Evolutionary conservation across 2,113 vertebrate genomes (phyloP).

Genomic region (Xenus cinereus): DNA sequence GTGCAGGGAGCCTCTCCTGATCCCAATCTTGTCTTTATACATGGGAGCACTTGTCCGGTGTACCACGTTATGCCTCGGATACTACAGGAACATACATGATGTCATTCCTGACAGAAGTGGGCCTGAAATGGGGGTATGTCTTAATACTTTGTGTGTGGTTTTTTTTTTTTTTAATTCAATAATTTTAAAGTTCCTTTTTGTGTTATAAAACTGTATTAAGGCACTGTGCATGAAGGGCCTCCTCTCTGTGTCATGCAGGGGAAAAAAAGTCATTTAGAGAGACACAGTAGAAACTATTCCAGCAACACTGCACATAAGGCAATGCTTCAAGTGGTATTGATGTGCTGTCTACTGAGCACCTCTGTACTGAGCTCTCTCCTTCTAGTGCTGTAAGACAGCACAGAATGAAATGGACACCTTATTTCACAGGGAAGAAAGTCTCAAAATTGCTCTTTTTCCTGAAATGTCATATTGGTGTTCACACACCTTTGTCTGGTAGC

Average conservation of each 20-base stretch:
- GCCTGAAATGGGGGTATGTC: constrained; percentile 88
- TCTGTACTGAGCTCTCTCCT: not conserved
- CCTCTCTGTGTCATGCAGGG: not conserved
- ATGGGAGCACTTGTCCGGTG: constrained; percentile 95
- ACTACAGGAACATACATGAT: constrained; percentile 94
- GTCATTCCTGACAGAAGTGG: constrained; percentile 90
- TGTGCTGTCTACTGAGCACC: not conserved
- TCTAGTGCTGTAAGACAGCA: not conserved
- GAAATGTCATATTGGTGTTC: not conserved
- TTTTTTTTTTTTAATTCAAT: not conserved
- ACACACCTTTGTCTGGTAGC: not conserved
- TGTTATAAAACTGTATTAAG: not conserved
- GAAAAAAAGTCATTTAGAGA: not conserved
- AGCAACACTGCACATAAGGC: not conserved
- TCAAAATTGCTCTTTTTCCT: not conserved
- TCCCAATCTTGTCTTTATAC: constrained; percentile 96
- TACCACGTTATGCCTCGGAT: constrained; percentile 89
- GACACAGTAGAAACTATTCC: not conserved
- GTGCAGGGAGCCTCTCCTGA: constrained; percentile 91
- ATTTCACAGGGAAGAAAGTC: not conserved
- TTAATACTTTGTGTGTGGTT: not conserved
- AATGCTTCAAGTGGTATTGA: not conserved
- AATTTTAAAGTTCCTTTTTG: not conserved
- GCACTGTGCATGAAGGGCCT: not conserved
- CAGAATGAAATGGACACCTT: not conserved